These are phyloP conservation scores for Aradophagus sp. DNA, from an alignment of 1,140 invertebrate genomes.

Conservation along the genomic window DNA sequence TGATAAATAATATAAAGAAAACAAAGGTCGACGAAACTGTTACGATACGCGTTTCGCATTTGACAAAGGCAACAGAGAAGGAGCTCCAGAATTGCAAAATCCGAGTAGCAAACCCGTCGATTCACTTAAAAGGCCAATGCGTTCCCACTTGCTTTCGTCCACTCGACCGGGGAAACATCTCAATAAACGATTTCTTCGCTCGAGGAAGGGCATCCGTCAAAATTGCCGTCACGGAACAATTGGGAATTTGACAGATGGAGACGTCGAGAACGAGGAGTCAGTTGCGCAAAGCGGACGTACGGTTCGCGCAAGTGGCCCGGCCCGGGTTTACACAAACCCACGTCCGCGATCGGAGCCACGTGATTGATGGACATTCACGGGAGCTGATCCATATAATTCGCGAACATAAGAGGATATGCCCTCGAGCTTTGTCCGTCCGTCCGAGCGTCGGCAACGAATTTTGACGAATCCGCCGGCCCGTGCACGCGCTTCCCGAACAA, in stretches of 20 bases:
- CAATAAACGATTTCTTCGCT: too few relatives aligned
- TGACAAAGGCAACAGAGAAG: too few relatives aligned
- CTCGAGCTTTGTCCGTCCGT: slow-evolving; percentile 52
- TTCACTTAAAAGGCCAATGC: too few relatives aligned
- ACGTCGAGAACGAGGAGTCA: slow-evolving; percentile 32
- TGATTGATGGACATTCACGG: slow-evolving; percentile 62
- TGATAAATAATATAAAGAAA: too few relatives aligned
- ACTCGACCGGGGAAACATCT: too few relatives aligned
- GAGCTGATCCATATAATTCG: slow-evolving; percentile 61
- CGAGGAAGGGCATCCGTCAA: slow-evolving; percentile 19
- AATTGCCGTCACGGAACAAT: slow-evolving; percentile 24
- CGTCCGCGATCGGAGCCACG: slow-evolving; percentile 43
- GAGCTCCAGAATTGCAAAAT: too few relatives aligned
- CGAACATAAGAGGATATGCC: slow-evolving; percentile 58
- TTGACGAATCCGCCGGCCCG: slow-evolving; percentile 45
- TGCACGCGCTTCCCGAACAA: slow-evolving; percentile 54
- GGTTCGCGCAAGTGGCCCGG: slow-evolving; percentile 21
- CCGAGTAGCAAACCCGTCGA: too few relatives aligned
- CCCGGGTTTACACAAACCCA: slow-evolving; percentile 36
- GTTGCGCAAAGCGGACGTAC: slow-evolving; percentile 23
- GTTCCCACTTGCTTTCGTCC: too few relatives aligned
- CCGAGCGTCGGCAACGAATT: slow-evolving; percentile 31
- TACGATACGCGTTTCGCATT: too few relatives aligned
- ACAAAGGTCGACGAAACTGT: too few relatives aligned
- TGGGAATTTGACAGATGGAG: slow-evolving; percentile 30